Percentiles rank a stretch among this genome's conserved stretches.
Evolutionary conservation across 2,888 invertebrate species (phyloP).

Genomic region (Agrochola litura): DNA sequence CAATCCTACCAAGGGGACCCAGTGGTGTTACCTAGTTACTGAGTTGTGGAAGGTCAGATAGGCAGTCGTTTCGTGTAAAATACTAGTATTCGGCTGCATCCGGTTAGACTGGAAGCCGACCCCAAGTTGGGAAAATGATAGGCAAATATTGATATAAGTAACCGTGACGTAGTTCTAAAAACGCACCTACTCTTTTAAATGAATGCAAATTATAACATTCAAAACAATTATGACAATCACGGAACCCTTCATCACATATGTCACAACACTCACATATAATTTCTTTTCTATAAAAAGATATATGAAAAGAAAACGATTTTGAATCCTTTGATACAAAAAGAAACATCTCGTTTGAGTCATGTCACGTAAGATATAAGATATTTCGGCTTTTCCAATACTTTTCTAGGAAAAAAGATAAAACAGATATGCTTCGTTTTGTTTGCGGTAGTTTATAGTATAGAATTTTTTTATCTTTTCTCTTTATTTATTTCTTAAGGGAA

Average conservation of each 20-base stretch:
- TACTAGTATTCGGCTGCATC: too few species aligned
- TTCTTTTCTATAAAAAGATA: constrained; percentile 24
- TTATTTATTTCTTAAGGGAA: constrained; percentile 18
- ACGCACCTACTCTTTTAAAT: neutral
- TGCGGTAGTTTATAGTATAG: constrained; percentile 37
- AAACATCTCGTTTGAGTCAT: constrained; percentile 41
- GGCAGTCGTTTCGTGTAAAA: too few species aligned
- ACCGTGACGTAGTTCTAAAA: too few species aligned
- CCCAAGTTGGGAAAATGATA: too few species aligned
- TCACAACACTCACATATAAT: neutral
- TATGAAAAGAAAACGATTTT: constrained; percentile 45
- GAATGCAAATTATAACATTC: neutral
- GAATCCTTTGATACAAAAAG: constrained; percentile 55
- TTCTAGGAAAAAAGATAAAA: constrained; percentile 48
- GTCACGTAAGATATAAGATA: constrained; percentile 57
- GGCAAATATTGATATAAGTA: too few species aligned
- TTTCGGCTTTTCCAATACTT: constrained; percentile 56
- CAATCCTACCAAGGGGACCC: too few species aligned
- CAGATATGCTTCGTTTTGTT: constrained; percentile 37
- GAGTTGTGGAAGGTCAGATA: too few species aligned
- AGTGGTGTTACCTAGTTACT: too few species aligned
- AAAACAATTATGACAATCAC: neutral
- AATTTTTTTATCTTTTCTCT: constrained; percentile 20
- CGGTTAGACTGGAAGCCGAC: too few species aligned
- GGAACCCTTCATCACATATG: neutral